A percentile compares a stretch with the other conserved stretches of the same genome.
Conservation (phyloP, 2,113 vertebrate species). For the Odocoileus virginianus region DNA sequence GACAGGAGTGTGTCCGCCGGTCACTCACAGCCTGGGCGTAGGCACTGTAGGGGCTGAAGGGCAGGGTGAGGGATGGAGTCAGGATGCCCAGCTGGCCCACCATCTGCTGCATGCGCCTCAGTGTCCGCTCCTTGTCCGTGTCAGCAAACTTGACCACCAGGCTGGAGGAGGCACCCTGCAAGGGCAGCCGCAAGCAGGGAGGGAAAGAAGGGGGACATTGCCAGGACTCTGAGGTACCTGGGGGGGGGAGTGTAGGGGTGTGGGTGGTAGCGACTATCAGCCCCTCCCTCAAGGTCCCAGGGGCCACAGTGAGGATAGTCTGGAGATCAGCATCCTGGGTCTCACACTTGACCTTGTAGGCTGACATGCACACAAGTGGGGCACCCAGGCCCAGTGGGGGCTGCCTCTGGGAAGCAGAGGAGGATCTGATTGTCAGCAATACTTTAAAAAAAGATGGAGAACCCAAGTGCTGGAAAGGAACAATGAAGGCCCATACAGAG, state of each 20-base stretch:
- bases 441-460: not conserved
- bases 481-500: not conserved
- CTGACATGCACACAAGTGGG: not conserved
- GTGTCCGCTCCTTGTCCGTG: constrained; percentile 98
- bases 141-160: constrained; percentile 99
- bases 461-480: constrained; percentile 39
- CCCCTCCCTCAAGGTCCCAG: fast-evolving
- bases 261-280: no score
- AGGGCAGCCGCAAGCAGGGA: constrained; percentile 66
- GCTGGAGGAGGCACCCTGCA: constrained; percentile 97
- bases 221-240: constrained; percentile 40
- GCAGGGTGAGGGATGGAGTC: constrained; percentile 95
- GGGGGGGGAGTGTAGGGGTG: not conserved
- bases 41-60: constrained; percentile 98
- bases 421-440: not conserved
- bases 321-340: not conserved
- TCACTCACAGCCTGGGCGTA: constrained; percentile 98
- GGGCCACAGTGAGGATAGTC: fast-evolving
- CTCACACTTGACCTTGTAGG: not conserved
- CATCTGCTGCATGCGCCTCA: constrained; percentile 99
- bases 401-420: not conserved
- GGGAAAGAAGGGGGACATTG: constrained; percentile 54
- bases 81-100: constrained; percentile 99
- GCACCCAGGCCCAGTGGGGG: fast-evolving
- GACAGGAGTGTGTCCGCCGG: not conserved